phyloP scores from a whole-genome alignment of 1,140 invertebrate genomes.

The Amyelois transitella region DNA sequence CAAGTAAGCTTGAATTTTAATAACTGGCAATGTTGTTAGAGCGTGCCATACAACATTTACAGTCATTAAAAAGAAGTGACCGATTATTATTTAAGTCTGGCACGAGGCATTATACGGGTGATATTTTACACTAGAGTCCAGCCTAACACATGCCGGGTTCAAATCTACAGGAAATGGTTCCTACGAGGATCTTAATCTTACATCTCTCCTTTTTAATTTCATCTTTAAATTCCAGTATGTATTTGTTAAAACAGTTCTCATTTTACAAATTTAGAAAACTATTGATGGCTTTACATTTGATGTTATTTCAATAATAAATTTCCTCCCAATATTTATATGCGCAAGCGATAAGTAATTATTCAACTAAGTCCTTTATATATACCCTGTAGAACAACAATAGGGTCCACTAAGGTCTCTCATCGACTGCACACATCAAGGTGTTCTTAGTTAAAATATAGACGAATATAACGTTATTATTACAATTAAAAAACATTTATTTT shows the following conservation, averaged over 20 bases:
- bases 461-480: too few relatives aligned
- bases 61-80: too few relatives aligned
- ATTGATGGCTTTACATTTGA: conserved; percentile 2
- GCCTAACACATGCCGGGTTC: not conserved
- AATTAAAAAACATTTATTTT: too few relatives aligned
- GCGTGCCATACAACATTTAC: too few relatives aligned
- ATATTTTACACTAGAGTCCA: too few relatives aligned
- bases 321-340: too few relatives aligned
- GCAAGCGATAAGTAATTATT: not conserved
- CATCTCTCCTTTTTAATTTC: not conserved
- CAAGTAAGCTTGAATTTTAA: too few relatives aligned
- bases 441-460: too few relatives aligned
- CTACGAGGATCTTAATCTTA: conserved; percentile 3
- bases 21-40: too few relatives aligned
- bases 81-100: too few relatives aligned
- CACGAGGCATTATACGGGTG: too few relatives aligned
- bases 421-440: not conserved
- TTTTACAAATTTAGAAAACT: conserved; percentile 25
- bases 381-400: not conserved
- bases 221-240: not conserved
- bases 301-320: not conserved
- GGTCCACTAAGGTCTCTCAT: not conserved
- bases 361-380: not conserved
- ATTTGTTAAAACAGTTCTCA: not conserved
- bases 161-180: conserved; percentile 5